Evolutionary conservation across 2,888 invertebrate species (phyloP).

Genomic region (Orthonychiurus folsomi): DNA sequence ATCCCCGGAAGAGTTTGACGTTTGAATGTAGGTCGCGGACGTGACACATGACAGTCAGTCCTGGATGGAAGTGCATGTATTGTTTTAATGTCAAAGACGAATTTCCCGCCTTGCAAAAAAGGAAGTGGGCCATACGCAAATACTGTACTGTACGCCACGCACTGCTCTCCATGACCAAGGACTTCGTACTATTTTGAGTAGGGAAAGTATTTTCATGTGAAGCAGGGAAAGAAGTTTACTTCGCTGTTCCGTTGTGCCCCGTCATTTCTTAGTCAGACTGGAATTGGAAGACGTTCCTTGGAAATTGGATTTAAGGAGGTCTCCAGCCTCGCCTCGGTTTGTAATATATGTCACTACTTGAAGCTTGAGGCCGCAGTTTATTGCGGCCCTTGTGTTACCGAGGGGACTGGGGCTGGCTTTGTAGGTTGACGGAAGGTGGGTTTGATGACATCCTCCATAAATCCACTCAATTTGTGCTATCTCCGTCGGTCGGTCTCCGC

Average conservation of each 20-base stretch:
- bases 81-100: too few species aligned
- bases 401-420: neutral
- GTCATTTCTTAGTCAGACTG: too few species aligned
- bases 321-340: slow-evolving; percentile 12
- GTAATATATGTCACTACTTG: slow-evolving; percentile 33
- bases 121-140: too few species aligned
- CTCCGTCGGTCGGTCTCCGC: neutral
- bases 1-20: too few species aligned
- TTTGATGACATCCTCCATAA: neutral
- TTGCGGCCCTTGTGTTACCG: slow-evolving; percentile 17
- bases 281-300: slow-evolving; percentile 30
- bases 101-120: too few species aligned
- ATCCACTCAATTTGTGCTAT: neutral
- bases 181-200: neutral
- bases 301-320: slow-evolving; percentile 30
- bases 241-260: neutral
- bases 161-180: too few species aligned
- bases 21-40: too few species aligned
- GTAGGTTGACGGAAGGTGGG: neutral
- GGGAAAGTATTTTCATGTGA: neutral
- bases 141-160: too few species aligned
- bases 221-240: neutral
- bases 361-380: slow-evolving; percentile 34
- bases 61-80: too few species aligned
- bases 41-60: too few species aligned